Base-by-base conservation (phyloP, 2,113 vertebrate species). In the Hylia prasina region DNA sequence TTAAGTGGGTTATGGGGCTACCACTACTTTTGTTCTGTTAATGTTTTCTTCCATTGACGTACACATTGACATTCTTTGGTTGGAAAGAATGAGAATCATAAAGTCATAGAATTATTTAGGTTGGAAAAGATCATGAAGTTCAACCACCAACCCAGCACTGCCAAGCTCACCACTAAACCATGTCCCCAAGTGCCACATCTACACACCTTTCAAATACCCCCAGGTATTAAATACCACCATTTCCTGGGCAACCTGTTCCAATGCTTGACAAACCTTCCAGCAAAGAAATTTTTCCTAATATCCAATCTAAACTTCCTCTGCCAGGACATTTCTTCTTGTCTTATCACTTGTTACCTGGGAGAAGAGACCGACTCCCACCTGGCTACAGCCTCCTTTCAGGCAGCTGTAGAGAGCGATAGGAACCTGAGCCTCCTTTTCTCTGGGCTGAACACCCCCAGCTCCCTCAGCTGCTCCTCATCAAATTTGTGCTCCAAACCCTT, bases 31-130 rank as follows among this genome's bases (percentile, higher is more conserved):
- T 56, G 54, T 87, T 58, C 73, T 87, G 7, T 60, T 93, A 23
- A 37, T 51, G 10, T 79, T 91, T 91, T 84, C 65, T 75, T 92
- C 69, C 65, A 84, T 82, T 80, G 68, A 73, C 1, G 5, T 66
- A 79, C 48, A 50, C 66, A 89, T n/a, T n/a, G n/a, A n/a, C n/a
- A n/a, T n/a, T n/a, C n/a, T 83, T 89, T 1, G 0, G 13, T 72
- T 4, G 6, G 65, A 92, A 94, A 78, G 77, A 92, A 86, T 50
- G 39, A 94, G 42, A 66, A 72, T 85, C 66, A 91, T 45, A 6
- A n/a, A 65, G 39, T 51, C 65, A 45, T 16, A 39, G 24, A 58
- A 45, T 51, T 31, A 33, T 37, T 78, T 71, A 35, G 13, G 14
- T 19, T 58, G 65, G 44, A 79, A 51, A 72, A 79, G 37, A n/a